Evolutionary conservation across 2,797 vertebrate species (phyloP).

Genomic region (Tapera naevia): DNA sequence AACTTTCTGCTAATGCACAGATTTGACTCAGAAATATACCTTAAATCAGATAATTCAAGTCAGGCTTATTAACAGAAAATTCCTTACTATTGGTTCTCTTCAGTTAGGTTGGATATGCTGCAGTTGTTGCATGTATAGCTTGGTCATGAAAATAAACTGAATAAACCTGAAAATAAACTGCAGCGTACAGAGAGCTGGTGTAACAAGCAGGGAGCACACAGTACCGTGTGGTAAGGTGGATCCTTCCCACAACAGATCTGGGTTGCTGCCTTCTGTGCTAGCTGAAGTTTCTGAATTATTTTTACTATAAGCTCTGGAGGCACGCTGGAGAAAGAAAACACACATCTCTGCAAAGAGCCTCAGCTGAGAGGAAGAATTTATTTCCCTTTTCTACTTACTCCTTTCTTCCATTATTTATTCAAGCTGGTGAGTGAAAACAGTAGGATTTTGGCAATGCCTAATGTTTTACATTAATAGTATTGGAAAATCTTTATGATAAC

Average conservation of each 20-base stretch:
- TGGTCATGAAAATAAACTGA: no score
- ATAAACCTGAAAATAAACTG: no score
- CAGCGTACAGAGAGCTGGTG: background rate
- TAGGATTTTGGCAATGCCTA: slow-evolving; percentile 34
- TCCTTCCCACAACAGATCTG: background rate
- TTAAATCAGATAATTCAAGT: background rate
- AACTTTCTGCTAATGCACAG: background rate
- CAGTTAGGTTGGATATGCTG: background rate
- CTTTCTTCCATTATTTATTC: slow-evolving; percentile 42
- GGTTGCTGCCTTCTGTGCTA: background rate
- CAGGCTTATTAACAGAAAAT: background rate
- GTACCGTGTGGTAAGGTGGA: background rate
- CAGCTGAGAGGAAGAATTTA: slow-evolving; percentile 37
- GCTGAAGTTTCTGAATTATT: slow-evolving; percentile 24
- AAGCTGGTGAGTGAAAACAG: background rate
- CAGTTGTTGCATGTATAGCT: background rate
- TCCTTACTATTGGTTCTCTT: background rate
- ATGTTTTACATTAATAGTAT: slow-evolving; percentile 1
- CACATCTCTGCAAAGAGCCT: background rate
- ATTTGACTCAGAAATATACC: background rate
- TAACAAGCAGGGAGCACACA: background rate
- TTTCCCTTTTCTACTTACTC: slow-evolving; percentile 16
- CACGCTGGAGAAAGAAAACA: background rate
- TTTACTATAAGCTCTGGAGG: slow-evolving; percentile 7
- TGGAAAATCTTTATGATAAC: slow-evolving; percentile 25